Base-by-base conservation (phyloP, 2,888 invertebrate genomes). In the Psylliodes chrysocephalus region DNA sequence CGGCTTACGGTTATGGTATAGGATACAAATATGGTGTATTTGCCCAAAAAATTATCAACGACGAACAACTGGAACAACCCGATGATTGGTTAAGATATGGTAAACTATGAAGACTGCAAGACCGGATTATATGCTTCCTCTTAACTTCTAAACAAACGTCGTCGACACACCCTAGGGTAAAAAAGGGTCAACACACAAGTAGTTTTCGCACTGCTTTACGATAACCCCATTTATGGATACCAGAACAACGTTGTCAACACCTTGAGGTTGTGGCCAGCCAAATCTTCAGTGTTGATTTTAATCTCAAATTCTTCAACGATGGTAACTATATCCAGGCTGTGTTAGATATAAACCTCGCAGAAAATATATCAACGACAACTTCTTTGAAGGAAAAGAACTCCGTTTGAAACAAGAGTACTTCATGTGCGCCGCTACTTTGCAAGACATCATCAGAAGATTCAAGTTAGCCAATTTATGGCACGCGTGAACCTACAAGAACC, bases 11-110 rank as follows among this genome's bases (percentile, higher is more conserved):
- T 70, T 99, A 99, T 84, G 99, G 97, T 75, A 91, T 78, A 49
- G 90, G 99, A 73, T 99, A 99, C 83, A 99, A 99, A 81, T 99
- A 99, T 82, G 99, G 99, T 73, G 99, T 99, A 78, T 99, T 99
- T 82, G 91, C 97, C 1, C 99, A 99, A 83, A 93, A 93, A 83
- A 97, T 99, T 74, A 88, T 89, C 71, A 93, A 98, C 76, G 98
- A 98, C 1, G 98, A 97, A 83, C 97, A 98, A 84, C 89, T 91
- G 59, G 99, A 99, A 82, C 98, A 98, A 81, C 98, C 99, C 0
- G 99, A 99, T 79, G 98, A 99, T 84, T 99, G 99, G 99, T 86
- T 99, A 74, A 88, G 98, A 51, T 98, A 90, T 84, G 98, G 98
- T 62, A 98, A 98, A 83, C 98, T 99, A 0, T 99, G 99, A 99